Conservation (phyloP, 2,113 vertebrate species). For the Steatornis caripensis region DNA sequence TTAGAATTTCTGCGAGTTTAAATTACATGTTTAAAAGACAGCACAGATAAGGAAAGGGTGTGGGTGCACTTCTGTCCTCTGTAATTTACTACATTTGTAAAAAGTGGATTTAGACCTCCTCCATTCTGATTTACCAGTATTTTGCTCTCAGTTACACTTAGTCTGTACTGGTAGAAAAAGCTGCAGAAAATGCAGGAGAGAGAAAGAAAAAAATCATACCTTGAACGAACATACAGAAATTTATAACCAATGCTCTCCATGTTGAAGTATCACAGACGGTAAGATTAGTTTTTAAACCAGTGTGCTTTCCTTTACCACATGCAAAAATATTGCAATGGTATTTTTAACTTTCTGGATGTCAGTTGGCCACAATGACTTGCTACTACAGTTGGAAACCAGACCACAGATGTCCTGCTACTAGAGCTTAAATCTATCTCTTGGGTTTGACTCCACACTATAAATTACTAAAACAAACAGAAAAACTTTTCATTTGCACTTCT, state of each 20-base stretch:
- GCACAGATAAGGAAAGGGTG: neutral
- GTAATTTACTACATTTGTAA: neutral
- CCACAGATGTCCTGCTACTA: slow-evolving; percentile 31
- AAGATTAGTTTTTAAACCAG: neutral
- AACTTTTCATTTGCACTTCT: slow-evolving; percentile 20
- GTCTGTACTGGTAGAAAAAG: neutral
- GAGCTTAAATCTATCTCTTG: slow-evolving; percentile 28
- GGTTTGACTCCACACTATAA: slow-evolving; percentile 37
- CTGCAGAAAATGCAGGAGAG: neutral
- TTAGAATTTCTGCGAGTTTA: neutral
- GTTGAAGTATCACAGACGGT: neutral
- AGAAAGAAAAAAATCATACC: neutral
- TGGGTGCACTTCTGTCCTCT: neutral
- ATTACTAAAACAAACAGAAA: slow-evolving; percentile 47
- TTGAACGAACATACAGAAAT: neutral
- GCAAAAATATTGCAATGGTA: slow-evolving; percentile 2
- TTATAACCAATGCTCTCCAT: neutral
- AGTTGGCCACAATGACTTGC: slow-evolving; percentile 37
- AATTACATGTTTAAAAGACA: neutral
- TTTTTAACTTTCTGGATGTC: slow-evolving; percentile 46
- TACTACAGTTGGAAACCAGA: slow-evolving; percentile 38
- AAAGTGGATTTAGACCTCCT: neutral
- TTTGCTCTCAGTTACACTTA: neutral
- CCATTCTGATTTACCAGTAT: neutral
- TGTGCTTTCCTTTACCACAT: neutral